A percentile compares a stretch with the other conserved stretches of the same genome.
Conservation (phyloP, 2,113 vertebrate genomes). For the Sturnira hondurensis region DNA sequence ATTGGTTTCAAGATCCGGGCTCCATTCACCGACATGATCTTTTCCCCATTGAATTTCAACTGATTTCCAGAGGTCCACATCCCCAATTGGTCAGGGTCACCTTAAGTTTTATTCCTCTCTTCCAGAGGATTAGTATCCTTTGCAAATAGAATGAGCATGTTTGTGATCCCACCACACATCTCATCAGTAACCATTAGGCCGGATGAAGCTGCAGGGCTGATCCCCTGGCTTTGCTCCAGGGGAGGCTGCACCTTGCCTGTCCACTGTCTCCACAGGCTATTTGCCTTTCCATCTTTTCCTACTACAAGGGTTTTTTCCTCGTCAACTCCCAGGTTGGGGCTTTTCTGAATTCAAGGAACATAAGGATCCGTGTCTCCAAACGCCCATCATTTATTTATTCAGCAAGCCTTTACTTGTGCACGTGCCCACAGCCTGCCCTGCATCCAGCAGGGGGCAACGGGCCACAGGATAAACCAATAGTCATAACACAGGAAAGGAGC, state of each 20-base stretch:
- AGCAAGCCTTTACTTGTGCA: not conserved
- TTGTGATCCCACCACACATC: not conserved
- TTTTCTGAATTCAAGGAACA: not conserved
- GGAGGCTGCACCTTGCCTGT: not conserved
- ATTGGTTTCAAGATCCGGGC: not conserved
- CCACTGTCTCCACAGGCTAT: not conserved
- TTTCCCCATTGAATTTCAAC: not conserved
- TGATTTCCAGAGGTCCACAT: not conserved
- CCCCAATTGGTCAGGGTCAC: not conserved
- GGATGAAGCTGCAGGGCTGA: not conserved
- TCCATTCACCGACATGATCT: not conserved
- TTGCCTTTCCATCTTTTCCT: not conserved
- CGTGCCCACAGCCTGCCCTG: not conserved
- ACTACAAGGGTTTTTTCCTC: not conserved
- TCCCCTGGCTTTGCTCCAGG: not conserved
- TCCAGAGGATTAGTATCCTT: not conserved
- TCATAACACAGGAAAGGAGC: not conserved
- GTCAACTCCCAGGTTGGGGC: not conserved
- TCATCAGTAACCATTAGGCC: not conserved
- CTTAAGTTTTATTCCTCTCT: slow-evolving; percentile 22
- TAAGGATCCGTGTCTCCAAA: not conserved
- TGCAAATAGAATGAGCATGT: not conserved
- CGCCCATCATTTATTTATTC: not conserved
- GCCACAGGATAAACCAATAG: not conserved
- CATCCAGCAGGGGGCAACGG: slow-evolving; percentile 2